Conservation (phyloP, 2,113 vertebrate genomes). For the Anoplopoma fimbria region DNA sequence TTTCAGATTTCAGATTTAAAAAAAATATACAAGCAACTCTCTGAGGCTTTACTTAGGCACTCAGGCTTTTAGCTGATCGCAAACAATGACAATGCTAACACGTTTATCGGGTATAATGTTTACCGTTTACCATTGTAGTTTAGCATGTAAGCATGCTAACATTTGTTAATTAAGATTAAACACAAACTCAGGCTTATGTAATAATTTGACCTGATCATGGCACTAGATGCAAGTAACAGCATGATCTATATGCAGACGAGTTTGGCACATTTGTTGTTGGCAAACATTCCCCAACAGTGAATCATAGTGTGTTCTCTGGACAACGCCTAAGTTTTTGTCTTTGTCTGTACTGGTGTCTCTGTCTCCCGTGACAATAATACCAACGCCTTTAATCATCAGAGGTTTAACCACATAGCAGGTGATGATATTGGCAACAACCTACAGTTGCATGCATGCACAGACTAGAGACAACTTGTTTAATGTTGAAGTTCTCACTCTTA, state of each 20-base stretch:
- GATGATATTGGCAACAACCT: neutral
- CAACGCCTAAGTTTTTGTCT: neutral
- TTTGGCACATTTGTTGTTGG: neutral
- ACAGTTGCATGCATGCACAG: neutral
- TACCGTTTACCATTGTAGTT: too few species aligned
- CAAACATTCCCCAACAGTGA: conserved; percentile 20
- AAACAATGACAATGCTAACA: neutral
- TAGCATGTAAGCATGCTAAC: too few species aligned
- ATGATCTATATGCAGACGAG: neutral
- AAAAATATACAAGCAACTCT: neutral
- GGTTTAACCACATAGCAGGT: neutral
- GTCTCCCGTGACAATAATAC: neutral
- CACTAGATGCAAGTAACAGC: too few species aligned
- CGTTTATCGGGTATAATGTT: too few species aligned
- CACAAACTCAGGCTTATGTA: neutral
- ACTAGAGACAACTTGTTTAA: neutral
- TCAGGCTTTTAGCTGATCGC: neutral
- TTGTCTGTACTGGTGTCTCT: neutral
- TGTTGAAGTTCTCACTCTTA: too few species aligned
- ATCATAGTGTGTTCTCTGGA: neutral
- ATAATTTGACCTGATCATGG: neutral
- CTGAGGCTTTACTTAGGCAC: neutral
- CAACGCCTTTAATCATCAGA: neutral
- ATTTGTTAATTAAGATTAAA: too few species aligned
- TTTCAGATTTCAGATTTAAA: neutral